Evolutionary conservation across 2,888 invertebrate species (phyloP), one percentile per base, ranked within the genome.

Genomic region (Torymus tubicola): DNA sequence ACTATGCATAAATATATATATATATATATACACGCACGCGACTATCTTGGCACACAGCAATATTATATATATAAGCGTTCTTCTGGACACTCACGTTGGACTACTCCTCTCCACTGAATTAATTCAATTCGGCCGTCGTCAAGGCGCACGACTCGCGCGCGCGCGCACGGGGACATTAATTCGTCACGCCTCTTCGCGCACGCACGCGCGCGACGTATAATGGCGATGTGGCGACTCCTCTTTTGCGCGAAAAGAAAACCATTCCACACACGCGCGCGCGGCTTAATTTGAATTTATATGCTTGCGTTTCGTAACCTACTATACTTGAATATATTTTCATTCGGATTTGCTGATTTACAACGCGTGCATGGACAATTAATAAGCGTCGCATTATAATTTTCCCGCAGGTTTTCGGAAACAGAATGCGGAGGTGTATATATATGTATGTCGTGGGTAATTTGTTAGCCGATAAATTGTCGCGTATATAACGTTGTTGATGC

Each of bases 201-300:
- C 53, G 42, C 8, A 8, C 42, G 0, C 4, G 42, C n/a, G 31
- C 58, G 61, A 61, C 57, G 63, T 74, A 57, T 79, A 79, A 79
- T 74, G 65, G 73, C 57, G 50, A 60, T 12, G 21, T 42, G n/a
- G 10, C 21, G 61, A 42, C 21, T 21, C 21, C 21, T 21, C 21
- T 21, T 21, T 21, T 21, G 16, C 67, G 71, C 68, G 71, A 78
- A 72, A 78, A 78, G 72, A 78, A 72, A 61, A 8, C 42, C 42
- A 42, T 42, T 42, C 42, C 63, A 31, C 14, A 21, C 63, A 13
- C 61, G 53, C 5, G 16, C 61, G 53, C 5, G 18, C 16, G 69
- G 61, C 65, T 82, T 82, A 82, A 82, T 82, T 82, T 79, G 82
- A 80, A 82, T 82, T 82, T 82, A 82, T 82, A 82, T 82, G 82